These are phyloP conservation scores for Pollimyrus isidori DNA, from an alignment of 2,113 vertebrate species.

Conservation along the genomic window DNA sequence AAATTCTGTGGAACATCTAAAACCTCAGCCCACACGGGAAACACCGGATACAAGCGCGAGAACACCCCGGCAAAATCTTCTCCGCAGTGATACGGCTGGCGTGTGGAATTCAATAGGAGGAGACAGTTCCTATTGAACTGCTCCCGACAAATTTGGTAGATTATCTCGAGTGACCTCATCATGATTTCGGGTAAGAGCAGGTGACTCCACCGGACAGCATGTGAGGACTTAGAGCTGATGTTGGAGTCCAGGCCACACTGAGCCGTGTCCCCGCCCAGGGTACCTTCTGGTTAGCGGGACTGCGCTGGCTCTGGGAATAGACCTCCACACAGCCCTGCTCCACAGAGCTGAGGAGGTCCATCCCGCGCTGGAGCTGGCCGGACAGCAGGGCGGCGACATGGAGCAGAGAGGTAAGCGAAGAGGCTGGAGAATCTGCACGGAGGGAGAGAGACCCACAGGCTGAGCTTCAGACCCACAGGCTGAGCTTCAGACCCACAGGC, in stretches of 20 bases:
- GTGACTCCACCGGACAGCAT: neutral
- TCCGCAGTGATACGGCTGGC: neutral
- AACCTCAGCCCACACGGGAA: neutral
- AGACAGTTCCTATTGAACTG: neutral
- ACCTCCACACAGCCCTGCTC: constrained; percentile 76
- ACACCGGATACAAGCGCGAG: neutral
- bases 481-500: no score
- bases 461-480: neutral
- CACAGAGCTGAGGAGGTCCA: constrained; percentile 74
- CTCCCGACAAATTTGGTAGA: neutral
- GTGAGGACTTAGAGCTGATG: neutral
- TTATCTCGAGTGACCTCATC: neutral
- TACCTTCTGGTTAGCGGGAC: constrained; percentile 72
- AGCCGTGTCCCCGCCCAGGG: neutral
- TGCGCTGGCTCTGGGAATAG: constrained; percentile 73
- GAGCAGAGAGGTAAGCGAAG: constrained; percentile 72
- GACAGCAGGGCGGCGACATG: constrained; percentile 71
- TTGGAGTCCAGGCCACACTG: neutral
- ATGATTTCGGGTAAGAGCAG: neutral
- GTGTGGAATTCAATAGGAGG: neutral
- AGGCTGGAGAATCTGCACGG: constrained; percentile 69
- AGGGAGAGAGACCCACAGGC: neutral
- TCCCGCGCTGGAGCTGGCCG: constrained; percentile 77
- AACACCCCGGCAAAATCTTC: neutral
- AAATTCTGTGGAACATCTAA: neutral